These are phyloP conservation scores for Todiramphus chloris DNA, from an alignment of 2,113 vertebrate genomes.

Conservation along the genomic window DNA sequence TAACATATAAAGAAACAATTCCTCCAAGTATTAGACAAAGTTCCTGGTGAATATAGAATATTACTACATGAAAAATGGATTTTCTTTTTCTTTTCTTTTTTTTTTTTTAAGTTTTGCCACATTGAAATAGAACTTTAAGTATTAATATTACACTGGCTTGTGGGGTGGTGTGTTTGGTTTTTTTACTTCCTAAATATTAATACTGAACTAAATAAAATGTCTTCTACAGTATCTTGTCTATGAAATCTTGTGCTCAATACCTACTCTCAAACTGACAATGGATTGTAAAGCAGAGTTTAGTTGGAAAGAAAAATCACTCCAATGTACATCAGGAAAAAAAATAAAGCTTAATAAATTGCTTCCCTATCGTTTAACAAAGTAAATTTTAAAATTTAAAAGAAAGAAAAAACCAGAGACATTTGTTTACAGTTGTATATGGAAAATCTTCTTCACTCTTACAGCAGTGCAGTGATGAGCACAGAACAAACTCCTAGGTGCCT, in stretches of 20 bases:
- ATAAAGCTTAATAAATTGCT: not conserved
- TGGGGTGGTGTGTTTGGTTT: accelerated
- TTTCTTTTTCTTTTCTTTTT: not conserved
- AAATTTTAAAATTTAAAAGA: accelerated
- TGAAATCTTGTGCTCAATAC: not conserved
- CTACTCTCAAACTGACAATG: not conserved
- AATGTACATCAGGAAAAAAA: not conserved
- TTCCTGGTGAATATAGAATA: not conserved
- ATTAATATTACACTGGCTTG: not conserved
- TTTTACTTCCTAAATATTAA: not conserved
- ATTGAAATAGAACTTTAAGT: not conserved
- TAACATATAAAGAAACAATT: not conserved
- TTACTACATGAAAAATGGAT: not conserved
- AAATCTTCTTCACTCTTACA: not conserved
- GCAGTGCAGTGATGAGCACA: too few species aligned
- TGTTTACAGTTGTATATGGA: not conserved
- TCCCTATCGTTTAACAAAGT: not conserved
- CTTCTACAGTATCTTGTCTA: not conserved
- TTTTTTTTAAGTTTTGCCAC: not conserved
- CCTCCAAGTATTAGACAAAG: not conserved
- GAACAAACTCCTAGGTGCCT: not conserved
- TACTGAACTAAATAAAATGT: not conserved
- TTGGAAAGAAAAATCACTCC: not conserved
- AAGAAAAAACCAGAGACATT: not conserved
- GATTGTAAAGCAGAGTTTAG: not conserved